Evolutionary conservation across 2,888 invertebrate species (phyloP), one percentile per base, ranked within the genome.

Genomic region (Exocentrus adspersus): DNA sequence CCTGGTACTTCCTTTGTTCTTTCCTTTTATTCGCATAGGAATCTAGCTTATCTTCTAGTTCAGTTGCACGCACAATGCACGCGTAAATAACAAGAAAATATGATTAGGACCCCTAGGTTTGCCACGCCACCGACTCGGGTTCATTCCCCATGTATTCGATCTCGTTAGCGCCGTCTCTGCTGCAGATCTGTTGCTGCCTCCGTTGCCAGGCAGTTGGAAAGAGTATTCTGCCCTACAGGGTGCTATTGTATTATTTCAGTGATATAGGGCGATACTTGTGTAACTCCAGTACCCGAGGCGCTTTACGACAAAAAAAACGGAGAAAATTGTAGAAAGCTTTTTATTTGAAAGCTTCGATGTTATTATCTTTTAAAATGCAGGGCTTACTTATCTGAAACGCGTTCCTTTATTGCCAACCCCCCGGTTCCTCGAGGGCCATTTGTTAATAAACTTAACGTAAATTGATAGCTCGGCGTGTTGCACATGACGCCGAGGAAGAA

Each of bases 321-420:
- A 57, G 46, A 46, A 45, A 57, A 46, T 57, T 57, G 45, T 46
- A 57, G 57, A 57, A 46, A 45, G 46, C 57, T 57, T 57, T 57
- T 46, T 57, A 57, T 45, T 24, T 57, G 57, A 57, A 46, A 57
- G 57, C 57, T 17, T 30, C 57, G 57, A 46, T 57, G 46, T 57
- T n/a, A 57, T 32, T 57, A 57, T 57, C 32, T 57, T 54, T 43
- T 28, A 54, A 54, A 54, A 54, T 54, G 19, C 28, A 42, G 46
- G 30, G 57, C 20, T 46, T 57, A 57, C 57, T 57, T 46, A 57
- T 24, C 32, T 32, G 46, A 54, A 54, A 41, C 43, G 54, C 43
- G n/a, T 43, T 43, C 43, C 19, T 54, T 54, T 54, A 43, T 54
- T 54, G 19, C 17, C 17, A 7, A 17, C 10, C 43, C 54, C 54